Percentiles rank a stretch among this genome's conserved stretches.
Conservation (phyloP, 2,888 invertebrate genomes). For the Magallana nippona region DNA sequence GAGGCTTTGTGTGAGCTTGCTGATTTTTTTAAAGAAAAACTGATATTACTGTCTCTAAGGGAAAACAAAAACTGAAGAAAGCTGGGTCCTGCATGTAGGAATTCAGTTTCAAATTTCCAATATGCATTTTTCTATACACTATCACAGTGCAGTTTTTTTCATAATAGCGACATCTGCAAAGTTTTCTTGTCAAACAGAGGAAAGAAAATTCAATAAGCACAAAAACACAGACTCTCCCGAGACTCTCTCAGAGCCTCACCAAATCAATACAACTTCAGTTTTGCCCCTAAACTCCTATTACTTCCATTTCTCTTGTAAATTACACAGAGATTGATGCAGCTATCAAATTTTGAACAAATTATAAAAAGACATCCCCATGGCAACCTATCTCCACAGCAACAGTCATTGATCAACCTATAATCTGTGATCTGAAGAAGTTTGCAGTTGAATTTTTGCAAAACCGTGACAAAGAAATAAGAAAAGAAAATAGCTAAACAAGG, state of each 20-base stretch:
- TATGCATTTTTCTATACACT: background rate
- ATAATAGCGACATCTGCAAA: background rate
- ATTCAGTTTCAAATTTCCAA: background rate
- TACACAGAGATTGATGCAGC: background rate
- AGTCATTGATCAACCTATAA: background rate
- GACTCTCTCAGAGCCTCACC: background rate
- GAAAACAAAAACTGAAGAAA: too few species aligned
- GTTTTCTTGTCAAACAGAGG: slow-evolving; percentile 8
- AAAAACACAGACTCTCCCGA: background rate
- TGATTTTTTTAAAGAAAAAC: too few species aligned
- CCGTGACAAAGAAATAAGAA: background rate
- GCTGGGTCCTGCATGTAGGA: too few species aligned
- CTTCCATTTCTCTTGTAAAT: slow-evolving; percentile 16
- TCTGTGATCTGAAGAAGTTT: too few species aligned
- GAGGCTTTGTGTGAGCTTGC: too few species aligned
- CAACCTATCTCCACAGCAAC: background rate
- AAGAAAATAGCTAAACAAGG: background rate
- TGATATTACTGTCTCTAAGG: too few species aligned
- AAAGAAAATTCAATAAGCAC: slow-evolving; percentile 29
- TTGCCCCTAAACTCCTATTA: background rate
- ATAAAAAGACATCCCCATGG: background rate
- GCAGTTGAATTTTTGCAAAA: too few species aligned
- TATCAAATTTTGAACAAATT: slow-evolving; percentile 23
- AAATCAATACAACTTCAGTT: slow-evolving; percentile 15
- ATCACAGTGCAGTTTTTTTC: background rate